These are phyloP conservation scores for Cephus spinipes DNA, from an alignment of 2,888 invertebrate species.

Conservation along the genomic window DNA sequence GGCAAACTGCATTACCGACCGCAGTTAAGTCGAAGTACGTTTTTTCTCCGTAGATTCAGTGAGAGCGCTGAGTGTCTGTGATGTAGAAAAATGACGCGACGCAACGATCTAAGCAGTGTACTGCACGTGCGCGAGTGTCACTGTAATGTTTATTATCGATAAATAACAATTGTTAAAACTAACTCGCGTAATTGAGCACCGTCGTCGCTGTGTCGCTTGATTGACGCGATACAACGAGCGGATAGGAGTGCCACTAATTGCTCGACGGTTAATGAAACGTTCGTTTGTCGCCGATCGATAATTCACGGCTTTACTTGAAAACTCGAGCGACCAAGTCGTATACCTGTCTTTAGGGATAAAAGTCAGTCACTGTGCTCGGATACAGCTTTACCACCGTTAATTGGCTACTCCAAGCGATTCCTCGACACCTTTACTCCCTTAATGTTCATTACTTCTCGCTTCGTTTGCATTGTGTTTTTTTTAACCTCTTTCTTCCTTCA, in stretches of 20 bases:
- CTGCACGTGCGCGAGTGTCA: neutral
- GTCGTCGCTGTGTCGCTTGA: neutral
- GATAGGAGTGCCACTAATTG: neutral
- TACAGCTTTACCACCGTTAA: neutral
- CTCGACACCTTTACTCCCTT: neutral
- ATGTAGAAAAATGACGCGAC: neutral
- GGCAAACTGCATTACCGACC: neutral
- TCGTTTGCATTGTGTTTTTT: neutral
- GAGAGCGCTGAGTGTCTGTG: neutral
- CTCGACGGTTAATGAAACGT: neutral
- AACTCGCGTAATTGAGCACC: neutral
- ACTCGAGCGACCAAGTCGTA: neutral
- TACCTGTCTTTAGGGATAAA: neutral
- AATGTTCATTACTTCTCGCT: neutral
- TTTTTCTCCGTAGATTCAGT: neutral
- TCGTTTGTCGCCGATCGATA: neutral
- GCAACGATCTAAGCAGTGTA: no score
- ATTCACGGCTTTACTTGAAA: neutral
- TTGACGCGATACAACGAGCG: neutral
- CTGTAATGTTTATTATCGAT: neutral
- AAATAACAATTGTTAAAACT: neutral
- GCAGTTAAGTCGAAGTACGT: neutral
- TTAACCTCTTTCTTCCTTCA: no score
- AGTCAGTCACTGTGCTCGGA: neutral
- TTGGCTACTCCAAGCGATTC: neutral